Evolutionary conservation across 2,888 invertebrate genomes (phyloP).

Genomic region (Macaria liturata): DNA sequence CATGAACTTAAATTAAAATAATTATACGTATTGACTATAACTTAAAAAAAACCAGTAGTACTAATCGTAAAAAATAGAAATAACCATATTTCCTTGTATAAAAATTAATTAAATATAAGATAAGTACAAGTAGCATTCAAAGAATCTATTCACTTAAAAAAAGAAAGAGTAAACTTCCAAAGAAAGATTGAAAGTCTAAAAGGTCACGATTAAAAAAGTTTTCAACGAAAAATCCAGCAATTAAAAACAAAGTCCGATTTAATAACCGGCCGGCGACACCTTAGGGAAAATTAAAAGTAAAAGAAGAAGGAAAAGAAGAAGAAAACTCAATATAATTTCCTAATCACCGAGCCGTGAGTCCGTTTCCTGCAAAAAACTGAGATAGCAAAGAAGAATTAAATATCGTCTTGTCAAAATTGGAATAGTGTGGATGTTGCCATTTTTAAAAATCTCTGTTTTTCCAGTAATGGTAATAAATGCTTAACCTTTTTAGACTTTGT

Average conservation of each 20-base stretch:
- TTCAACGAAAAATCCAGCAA: conserved; percentile 54
- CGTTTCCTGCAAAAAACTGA: conserved; percentile 73
- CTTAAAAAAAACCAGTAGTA: too few relatives aligned
- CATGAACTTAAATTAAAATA: too few relatives aligned
- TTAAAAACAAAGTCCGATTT: conserved; percentile 76
- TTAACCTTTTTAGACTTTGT: too few relatives aligned
- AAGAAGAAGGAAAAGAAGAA: conserved; percentile 47
- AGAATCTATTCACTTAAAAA: too few relatives aligned
- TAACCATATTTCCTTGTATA: too few relatives aligned
- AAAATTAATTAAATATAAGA: too few relatives aligned
- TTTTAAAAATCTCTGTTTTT: too few relatives aligned
- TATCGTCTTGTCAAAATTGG: conserved; percentile 59
- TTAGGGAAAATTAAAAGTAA: conserved; percentile 40
- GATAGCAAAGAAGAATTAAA: conserved; percentile 56
- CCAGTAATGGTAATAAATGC: too few relatives aligned
- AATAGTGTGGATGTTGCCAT: conserved; percentile 54
- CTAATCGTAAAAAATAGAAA: too few relatives aligned
- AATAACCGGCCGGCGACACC: conserved; percentile 79
- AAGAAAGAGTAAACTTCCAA: neutral
- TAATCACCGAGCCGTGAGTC: conserved; percentile 79
- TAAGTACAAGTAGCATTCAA: too few relatives aligned
- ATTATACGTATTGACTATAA: too few relatives aligned
- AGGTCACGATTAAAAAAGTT: conserved; percentile 41
- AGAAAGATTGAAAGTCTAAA: conserved; percentile 24
- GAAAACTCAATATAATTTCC: conserved; percentile 78